Evolutionary conservation across 1,140 invertebrate species (phyloP).

Genomic region (Drosophila auraria): DNA sequence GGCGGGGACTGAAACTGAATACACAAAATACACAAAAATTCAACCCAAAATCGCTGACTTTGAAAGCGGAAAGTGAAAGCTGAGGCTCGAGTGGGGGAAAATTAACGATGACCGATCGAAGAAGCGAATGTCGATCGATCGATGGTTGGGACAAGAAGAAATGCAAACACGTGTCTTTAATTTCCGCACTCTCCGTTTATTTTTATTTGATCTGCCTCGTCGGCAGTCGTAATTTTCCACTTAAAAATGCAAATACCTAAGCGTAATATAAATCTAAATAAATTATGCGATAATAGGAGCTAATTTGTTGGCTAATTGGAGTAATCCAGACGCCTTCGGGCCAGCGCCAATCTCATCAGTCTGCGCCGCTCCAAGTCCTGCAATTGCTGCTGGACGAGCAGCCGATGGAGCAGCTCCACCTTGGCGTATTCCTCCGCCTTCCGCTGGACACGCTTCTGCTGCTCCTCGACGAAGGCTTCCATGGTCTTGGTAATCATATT

Average conservation of each 20-base stretch:
- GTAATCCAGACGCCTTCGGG: constrained; percentile 33
- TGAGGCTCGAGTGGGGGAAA: constrained; percentile 17
- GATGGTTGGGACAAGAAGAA: neutral
- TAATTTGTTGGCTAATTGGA: constrained; percentile 43
- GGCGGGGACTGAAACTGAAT: constrained; percentile 1
- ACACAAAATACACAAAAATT: constrained; percentile 1
- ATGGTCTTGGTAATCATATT: neutral
- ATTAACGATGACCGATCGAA: constrained; percentile 33
- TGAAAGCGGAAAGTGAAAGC: constrained; percentile 61
- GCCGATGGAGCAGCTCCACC: constrained; percentile 58
- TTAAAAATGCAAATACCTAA: constrained; percentile 46
- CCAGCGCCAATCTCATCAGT: constrained; percentile 38
- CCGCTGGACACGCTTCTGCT: neutral
- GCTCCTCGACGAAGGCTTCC: constrained; percentile 11
- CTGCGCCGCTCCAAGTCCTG: constrained; percentile 57
- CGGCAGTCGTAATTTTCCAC: constrained; percentile 34
- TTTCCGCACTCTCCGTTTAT: constrained; percentile 27
- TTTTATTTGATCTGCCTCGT: constrained; percentile 32
- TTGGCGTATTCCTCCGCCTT: constrained; percentile 41
- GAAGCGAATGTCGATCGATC: constrained; percentile 47
- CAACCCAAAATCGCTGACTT: constrained; percentile 11
- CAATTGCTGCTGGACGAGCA: constrained; percentile 61
- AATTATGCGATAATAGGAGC: constrained; percentile 17
- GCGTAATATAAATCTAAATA: constrained; percentile 28
- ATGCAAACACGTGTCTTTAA: constrained; percentile 47